Evolutionary conservation across 1,140 invertebrate species (phyloP).

Genomic region (Forficula auricularia): DNA sequence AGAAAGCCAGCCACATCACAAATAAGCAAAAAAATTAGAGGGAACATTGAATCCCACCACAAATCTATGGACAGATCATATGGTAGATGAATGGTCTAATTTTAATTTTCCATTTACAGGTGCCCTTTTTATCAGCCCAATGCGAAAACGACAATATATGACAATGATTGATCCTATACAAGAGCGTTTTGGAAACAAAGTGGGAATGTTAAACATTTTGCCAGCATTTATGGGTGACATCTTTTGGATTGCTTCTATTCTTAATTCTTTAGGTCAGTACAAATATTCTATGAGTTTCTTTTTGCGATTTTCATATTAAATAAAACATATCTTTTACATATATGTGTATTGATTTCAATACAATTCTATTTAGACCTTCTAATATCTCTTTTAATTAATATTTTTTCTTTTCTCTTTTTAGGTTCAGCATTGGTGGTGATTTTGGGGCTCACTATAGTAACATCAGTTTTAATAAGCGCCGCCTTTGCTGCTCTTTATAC

Average conservation of each 20-base stretch:
- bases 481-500: conserved; percentile 56
- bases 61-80: not conserved
- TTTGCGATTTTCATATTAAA: not conserved
- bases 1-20: too few relatives aligned
- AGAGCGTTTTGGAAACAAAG: conserved; percentile 51
- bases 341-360: not conserved
- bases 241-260: conserved; percentile 58
- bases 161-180: conserved; percentile 76
- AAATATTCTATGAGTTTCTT: not conserved
- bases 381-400: not conserved
- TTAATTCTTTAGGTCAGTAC: conserved; percentile 49
- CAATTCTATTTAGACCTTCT: not conserved
- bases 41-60: too few relatives aligned
- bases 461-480: conserved; percentile 45
- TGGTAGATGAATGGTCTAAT: not conserved
- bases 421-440: conserved; percentile 51
- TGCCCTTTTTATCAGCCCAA: conserved; percentile 58
- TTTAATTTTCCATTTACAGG: conserved; percentile 28
- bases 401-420: conserved; percentile 17
- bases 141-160: conserved; percentile 64
- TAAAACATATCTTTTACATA: not conserved
- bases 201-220: conserved; percentile 61
- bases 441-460: conserved; percentile 37
- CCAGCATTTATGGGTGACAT: conserved; percentile 64
- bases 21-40: too few relatives aligned